Conservation (phyloP, 2,113 vertebrate genomes). For the Hiodon tergisus region DNA sequence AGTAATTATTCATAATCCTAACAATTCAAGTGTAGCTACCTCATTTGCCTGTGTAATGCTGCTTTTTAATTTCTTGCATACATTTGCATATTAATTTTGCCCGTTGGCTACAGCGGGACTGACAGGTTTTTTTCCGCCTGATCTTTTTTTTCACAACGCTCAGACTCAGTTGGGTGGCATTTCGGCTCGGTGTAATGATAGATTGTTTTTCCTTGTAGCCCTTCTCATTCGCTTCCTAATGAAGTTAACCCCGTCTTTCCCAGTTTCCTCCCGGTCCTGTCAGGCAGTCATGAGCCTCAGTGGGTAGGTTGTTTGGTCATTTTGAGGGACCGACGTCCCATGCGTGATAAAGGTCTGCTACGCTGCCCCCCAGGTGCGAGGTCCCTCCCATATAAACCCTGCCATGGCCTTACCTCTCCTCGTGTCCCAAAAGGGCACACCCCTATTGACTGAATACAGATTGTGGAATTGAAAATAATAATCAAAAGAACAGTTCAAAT, state of each 20-base stretch:
- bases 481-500: too few relatives aligned
- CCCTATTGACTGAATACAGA: too few relatives aligned
- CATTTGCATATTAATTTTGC: slow-evolving; percentile 99
- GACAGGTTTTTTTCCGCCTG: slow-evolving; percentile 50
- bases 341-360: too few relatives aligned
- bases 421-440: too few relatives aligned
- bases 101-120: slow-evolving; percentile 92
- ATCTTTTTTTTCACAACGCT: slow-evolving; percentile 79
- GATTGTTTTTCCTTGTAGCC: slow-evolving; percentile 79
- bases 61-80: slow-evolving; percentile 99
- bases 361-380: too few relatives aligned
- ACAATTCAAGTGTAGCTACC: slow-evolving; percentile 99
- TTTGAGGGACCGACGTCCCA: too few relatives aligned
- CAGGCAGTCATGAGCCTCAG: not conserved
- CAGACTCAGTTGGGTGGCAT: slow-evolving; percentile 96
- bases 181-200: slow-evolving; percentile 96
- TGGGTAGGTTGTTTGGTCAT: too few relatives aligned
- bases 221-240: slow-evolving; percentile 94
- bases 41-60: slow-evolving; percentile 99
- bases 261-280: slow-evolving; percentile 46
- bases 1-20: slow-evolving; percentile 99
- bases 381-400: too few relatives aligned
- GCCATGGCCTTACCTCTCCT: too few relatives aligned
- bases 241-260: slow-evolving; percentile 89
- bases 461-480: too few relatives aligned